phyloP scores from a whole-genome alignment of 2,888 invertebrate species.

The Rutpela maculata region DNA sequence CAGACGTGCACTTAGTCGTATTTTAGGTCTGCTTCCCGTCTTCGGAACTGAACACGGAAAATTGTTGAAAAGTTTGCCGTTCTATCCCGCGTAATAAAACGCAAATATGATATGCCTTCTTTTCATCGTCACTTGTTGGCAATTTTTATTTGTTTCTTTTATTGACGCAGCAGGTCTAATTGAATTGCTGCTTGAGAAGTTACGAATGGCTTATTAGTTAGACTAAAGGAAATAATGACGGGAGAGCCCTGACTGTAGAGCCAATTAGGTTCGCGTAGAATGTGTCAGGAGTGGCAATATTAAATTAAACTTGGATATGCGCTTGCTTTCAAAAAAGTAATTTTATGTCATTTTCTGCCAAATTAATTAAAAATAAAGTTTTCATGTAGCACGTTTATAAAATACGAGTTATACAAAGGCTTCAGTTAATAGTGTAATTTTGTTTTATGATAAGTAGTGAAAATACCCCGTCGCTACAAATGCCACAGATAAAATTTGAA shows the following conservation, averaged over 20 bases:
- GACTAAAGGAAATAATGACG: slow-evolving; percentile 23
- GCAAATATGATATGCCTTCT: background rate
- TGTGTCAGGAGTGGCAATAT: slow-evolving; percentile 9
- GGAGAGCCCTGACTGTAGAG: background rate
- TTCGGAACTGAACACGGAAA: background rate
- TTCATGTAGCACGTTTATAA: too few relatives aligned
- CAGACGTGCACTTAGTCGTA: background rate
- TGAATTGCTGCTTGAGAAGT: slow-evolving; percentile 23
- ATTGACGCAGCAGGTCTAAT: background rate
- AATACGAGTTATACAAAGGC: too few relatives aligned
- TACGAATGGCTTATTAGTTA: slow-evolving; percentile 21
- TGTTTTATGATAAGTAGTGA: too few relatives aligned
- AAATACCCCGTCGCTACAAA: too few relatives aligned
- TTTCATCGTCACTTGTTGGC: slow-evolving; percentile 11
- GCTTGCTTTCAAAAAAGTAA: background rate
- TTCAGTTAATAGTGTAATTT: too few relatives aligned
- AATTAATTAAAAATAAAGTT: background rate
- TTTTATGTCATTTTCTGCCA: background rate
- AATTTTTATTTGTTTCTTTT: slow-evolving; percentile 3
- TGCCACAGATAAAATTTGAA: too few relatives aligned
- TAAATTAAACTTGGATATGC: slow-evolving; percentile 12
- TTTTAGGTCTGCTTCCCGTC: background rate
- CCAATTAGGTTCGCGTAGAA: slow-evolving; percentile 11
- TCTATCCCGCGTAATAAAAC: background rate
- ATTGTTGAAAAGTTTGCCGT: slow-evolving; percentile 1